Conservation (phyloP, 2,888 invertebrate species). For the Mythimna vitellina region DNA sequence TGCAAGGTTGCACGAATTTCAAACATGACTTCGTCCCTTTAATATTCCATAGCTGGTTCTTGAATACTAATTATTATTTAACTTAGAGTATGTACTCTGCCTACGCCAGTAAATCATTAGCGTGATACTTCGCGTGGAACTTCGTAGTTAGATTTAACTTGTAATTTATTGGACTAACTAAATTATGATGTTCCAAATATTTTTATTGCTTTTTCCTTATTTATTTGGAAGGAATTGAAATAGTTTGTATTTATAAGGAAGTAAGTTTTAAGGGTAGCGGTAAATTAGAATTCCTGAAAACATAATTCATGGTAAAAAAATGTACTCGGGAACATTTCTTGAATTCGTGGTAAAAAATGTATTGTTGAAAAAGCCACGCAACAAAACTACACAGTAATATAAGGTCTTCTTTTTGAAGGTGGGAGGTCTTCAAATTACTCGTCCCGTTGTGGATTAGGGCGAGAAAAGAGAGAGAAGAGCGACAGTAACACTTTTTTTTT, state of each 20-base stretch:
- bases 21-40: conserved; percentile 68
- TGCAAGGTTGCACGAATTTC: conserved; percentile 70
- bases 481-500: too few relatives aligned
- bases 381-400: too few relatives aligned
- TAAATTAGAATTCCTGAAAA: not conserved
- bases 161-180: conserved; percentile 56
- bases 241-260: conserved; percentile 35
- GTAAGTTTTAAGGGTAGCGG: not conserved
- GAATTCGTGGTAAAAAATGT: too few relatives aligned
- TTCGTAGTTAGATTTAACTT: conserved; percentile 48
- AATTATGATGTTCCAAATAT: conserved; percentile 62
- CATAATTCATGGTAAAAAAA: not conserved
- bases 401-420: too few relatives aligned
- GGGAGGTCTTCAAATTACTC: too few relatives aligned
- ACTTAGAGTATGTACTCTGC: conserved; percentile 55
- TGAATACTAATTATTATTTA: conserved; percentile 79
- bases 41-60: conserved; percentile 72
- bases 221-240: conserved; percentile 20
- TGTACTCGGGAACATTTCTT: not conserved
- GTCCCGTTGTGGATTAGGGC: too few relatives aligned
- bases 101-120: conserved; percentile 54
- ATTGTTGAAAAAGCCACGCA: too few relatives aligned
- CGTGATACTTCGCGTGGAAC: conserved; percentile 55
- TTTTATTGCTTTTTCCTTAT: conserved; percentile 53
- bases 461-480: too few relatives aligned